Evolutionary conservation across 2,888 invertebrate species (phyloP).

Genomic region (Meta bourneti): DNA sequence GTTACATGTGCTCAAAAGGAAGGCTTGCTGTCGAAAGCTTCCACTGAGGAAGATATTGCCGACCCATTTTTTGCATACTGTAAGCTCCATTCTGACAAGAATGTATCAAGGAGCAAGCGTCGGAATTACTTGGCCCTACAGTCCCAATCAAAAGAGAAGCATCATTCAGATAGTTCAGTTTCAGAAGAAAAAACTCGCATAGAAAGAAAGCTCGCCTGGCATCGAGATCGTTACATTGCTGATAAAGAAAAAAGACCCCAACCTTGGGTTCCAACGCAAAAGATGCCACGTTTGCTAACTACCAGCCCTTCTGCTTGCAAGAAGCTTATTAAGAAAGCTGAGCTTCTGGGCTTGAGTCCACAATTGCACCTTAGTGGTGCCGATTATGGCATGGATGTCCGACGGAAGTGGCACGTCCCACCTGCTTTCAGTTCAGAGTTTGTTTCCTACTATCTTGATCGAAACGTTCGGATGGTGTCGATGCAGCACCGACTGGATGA

Average conservation of each 20-base stretch:
- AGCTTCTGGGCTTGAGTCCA: constrained; percentile 91
- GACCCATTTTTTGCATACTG: constrained; percentile 99
- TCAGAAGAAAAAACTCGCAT: constrained; percentile 80
- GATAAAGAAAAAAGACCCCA: constrained; percentile 80
- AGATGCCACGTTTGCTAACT: constrained; percentile 93
- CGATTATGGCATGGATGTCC: constrained; percentile 90
- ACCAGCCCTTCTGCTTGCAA: constrained; percentile 94
- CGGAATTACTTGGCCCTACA: constrained; percentile 93
- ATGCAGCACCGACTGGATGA: constrained; percentile 89
- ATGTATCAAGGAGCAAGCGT: constrained; percentile 85
- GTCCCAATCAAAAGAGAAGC: constrained; percentile 84
- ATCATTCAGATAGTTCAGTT: constrained; percentile 53
- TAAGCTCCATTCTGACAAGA: constrained; percentile 95
- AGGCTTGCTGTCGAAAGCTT: constrained; percentile 94
- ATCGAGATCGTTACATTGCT: constrained; percentile 88
- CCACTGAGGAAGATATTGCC: constrained; percentile 84
- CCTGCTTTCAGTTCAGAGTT: constrained; percentile 97
- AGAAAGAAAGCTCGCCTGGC: constrained; percentile 84
- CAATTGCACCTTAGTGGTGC: constrained; percentile 73
- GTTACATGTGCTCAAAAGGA: constrained; percentile 98
- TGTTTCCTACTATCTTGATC: constrained; percentile 94
- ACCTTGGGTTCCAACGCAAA: constrained; percentile 96
- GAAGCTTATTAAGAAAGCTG: constrained; percentile 90
- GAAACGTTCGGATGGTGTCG: constrained; percentile 89
- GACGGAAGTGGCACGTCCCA: constrained; percentile 96